phyloP scores from a whole-genome alignment of 2,888 invertebrate species.

The Drosophila histrio region DNA sequence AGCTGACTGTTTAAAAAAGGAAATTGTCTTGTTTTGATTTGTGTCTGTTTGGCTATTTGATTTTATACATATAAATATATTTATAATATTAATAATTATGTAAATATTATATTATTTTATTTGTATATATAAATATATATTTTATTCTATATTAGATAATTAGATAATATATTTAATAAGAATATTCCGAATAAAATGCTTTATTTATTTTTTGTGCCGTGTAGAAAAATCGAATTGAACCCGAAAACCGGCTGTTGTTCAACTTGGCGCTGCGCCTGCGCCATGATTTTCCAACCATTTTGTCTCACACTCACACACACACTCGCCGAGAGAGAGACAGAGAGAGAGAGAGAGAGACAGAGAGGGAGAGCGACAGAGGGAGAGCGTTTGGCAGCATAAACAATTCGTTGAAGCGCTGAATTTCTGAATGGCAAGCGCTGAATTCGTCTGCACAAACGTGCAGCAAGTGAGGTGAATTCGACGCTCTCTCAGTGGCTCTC shows the following conservation, averaged over 20 bases:
- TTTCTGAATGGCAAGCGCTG: constrained; percentile 68
- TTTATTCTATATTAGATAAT: no score
- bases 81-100: no score
- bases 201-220: not conserved
- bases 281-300: constrained; percentile 76
- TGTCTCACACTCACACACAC: constrained; percentile 54
- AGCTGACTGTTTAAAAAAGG: no score
- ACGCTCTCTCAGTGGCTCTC: not conserved
- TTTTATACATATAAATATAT: no score
- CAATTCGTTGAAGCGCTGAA: constrained; percentile 57
- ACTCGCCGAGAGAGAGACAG: not conserved
- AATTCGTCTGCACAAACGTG: constrained; percentile 50
- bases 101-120: no score
- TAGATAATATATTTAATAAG: no score
- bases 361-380: constrained; percentile 17
- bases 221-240: constrained; percentile 46
- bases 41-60: no score
- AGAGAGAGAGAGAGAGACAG: constrained; percentile 5
- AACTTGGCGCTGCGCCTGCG: constrained; percentile 60
- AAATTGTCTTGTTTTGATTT: no score
- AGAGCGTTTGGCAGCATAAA: constrained; percentile 23
- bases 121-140: no score
- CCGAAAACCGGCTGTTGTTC: constrained; percentile 50
- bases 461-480: constrained; percentile 68
- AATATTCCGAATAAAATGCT: no score